Conservation (phyloP, 2,888 invertebrate species). For the Sminthurides aquaticus region DNA sequence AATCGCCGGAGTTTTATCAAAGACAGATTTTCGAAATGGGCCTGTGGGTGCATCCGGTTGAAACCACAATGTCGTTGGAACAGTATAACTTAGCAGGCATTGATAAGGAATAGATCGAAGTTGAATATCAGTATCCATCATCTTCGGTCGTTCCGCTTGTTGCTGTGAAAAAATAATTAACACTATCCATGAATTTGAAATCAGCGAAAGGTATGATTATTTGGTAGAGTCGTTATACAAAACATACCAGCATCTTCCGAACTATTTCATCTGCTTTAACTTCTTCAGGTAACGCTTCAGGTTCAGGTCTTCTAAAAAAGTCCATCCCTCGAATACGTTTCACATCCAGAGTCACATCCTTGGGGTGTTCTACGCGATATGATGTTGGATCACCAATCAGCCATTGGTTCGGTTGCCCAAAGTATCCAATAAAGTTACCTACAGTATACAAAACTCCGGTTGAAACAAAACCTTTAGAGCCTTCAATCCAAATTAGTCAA, state of each 20-base stretch:
- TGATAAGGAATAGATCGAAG: constrained; percentile 13
- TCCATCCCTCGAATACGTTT: constrained; percentile 28
- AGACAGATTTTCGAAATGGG: constrained; percentile 4
- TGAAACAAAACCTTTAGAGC: neutral
- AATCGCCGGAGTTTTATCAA: neutral
- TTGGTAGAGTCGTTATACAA: neutral
- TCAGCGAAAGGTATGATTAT: neutral
- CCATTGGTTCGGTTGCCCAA: constrained; percentile 21
- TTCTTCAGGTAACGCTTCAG: constrained; percentile 13
- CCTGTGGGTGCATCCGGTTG: constrained; percentile 21
- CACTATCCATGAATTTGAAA: neutral
- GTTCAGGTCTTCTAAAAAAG: constrained; percentile 20
- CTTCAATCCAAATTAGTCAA: neutral
- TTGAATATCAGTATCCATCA: constrained; percentile 13
- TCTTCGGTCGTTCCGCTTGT: constrained; percentile 21
- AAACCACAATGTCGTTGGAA: constrained; percentile 20
- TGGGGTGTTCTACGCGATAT: constrained; percentile 13
- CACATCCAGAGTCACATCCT: constrained; percentile 25
- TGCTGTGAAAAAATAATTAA: constrained; percentile 12
- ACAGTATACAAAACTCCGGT: neutral
- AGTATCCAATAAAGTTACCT: constrained; percentile 25
- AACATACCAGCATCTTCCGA: constrained; percentile 15
- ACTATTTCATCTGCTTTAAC: constrained; percentile 15
- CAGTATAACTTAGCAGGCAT: constrained; percentile 3
- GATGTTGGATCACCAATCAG: constrained; percentile 23